Base-by-base conservation (phyloP, 2,797 vertebrate genomes). In the Pelochelys cantorii region DNA sequence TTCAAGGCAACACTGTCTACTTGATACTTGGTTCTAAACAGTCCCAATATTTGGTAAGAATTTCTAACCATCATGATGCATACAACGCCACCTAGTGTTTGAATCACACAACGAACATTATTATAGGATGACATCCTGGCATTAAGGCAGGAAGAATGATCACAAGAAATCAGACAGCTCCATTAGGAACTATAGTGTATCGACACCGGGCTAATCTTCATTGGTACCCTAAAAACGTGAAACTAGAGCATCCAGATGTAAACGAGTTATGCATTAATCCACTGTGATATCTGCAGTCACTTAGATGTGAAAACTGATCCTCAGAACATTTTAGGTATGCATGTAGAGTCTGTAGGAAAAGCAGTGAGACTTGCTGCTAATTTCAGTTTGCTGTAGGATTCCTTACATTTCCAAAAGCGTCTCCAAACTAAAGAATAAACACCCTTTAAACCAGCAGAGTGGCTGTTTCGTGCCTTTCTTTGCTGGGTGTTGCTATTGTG, bases 41-140 rank as follows among this genome's bases (percentile, higher is more conserved):
- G 29, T 74, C 62, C 6, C 48, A 62, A 29, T 53, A 53, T 56
- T 10, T 53, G 31, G 77, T 11, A 17, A 77, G 14, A 52, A 68
- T 68, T 42, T 71, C 42, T 57, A 77, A 77, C 42, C 74, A 85
- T 89, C 87, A 85, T 12, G 82, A 25, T 23, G 65, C 71, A 54
- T n/a, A 88, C n/a, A 92, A 68, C 59, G 42, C 91, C 86, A 88
- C 54, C 91, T 92, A 92, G 71, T 83, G 91, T 22, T 79, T 71
- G n/a, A 12, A 82, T 7, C 60, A 57, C 74, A 81, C 25, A 56
- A 55, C 11, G 25, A 79, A 7, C 18, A 34, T 48, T 79, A 54
- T n/a, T 57, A 42, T 53, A 68, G 53, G 79, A 90, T 31, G 18
- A 29, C 25, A 56, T 22, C 2, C 23, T 68, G 55, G 48, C 60